Conservation (phyloP, 35 echinoderm and acorn worm species). For the Eucidaris tribuloides region DNA sequence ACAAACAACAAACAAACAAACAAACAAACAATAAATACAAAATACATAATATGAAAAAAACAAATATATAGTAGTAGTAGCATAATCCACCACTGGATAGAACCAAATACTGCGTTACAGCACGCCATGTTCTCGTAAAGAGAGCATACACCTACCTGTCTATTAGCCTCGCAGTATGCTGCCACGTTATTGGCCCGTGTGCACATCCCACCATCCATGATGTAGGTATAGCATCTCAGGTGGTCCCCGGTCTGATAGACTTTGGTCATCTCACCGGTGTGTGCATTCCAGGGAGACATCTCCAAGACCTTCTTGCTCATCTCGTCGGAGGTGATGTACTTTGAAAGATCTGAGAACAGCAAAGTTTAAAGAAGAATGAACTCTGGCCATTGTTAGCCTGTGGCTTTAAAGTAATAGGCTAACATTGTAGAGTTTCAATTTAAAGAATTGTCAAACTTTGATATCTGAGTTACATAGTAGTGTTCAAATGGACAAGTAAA, state of each 20-base stretch:
- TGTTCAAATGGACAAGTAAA: not conserved
- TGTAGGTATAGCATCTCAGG: constrained; percentile 73
- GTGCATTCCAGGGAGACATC: constrained; percentile 86
- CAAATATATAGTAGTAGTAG: too few relatives aligned
- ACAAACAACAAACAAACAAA: too few relatives aligned
- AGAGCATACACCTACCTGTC: constrained; percentile 92
- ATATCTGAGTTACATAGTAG: not conserved
- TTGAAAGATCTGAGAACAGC: constrained; percentile 48
- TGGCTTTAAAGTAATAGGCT: too few relatives aligned
- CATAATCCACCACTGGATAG: too few relatives aligned
- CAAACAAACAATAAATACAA: too few relatives aligned
- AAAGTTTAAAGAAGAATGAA: not conserved
- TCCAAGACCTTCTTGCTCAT: constrained; percentile 38
- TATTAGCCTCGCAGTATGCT: constrained; percentile 91
- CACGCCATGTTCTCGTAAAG: too few relatives aligned
- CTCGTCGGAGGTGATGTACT: constrained; percentile 39
- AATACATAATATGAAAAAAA: too few relatives aligned
- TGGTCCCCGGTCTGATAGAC: constrained; percentile 45
- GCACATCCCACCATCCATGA: constrained; percentile 72
- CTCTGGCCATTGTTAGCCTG: too few relatives aligned
- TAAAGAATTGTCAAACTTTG: not conserved
- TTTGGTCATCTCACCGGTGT: constrained; percentile 45
- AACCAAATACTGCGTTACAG: too few relatives aligned
- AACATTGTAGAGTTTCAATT: too few relatives aligned
- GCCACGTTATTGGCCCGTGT: constrained; percentile 89